phyloP scores from a whole-genome alignment of 2,797 vertebrate genomes.

The Sebastes miniatus region DNA sequence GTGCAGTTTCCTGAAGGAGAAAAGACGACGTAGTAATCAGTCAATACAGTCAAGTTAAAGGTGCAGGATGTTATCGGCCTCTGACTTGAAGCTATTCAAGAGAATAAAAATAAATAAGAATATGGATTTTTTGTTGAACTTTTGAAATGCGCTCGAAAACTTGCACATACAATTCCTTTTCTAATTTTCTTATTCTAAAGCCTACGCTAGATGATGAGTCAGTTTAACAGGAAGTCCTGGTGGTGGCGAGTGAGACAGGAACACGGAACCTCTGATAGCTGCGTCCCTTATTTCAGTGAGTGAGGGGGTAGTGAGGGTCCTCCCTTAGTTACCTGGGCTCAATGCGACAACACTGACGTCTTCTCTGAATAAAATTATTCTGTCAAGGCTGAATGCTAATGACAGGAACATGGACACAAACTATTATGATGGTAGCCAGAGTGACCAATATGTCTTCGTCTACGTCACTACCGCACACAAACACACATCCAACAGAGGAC shows the following conservation, averaged over 20 bases:
- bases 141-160: neutral
- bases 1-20: conserved; percentile 84
- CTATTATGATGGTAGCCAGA: conserved; percentile 5
- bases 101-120: no score
- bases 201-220: neutral
- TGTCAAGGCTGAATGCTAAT: conserved; percentile 74
- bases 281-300: neutral
- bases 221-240: neutral
- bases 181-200: neutral
- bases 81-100: no score
- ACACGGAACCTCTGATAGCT: neutral
- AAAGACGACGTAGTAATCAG: neutral
- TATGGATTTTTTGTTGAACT: neutral
- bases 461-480: neutral
- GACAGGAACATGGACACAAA: conserved; percentile 1
- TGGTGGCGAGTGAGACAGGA: neutral
- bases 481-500: neutral
- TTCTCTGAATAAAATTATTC: conserved; percentile 30
- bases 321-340: neutral
- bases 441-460: neutral
- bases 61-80: neutral
- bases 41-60: neutral
- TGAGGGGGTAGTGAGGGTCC: neutral
- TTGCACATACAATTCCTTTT: neutral
- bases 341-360: conserved; percentile 5